phyloP scores from a whole-genome alignment of 2,888 invertebrate genomes.

The Cenopis cana region DNA sequence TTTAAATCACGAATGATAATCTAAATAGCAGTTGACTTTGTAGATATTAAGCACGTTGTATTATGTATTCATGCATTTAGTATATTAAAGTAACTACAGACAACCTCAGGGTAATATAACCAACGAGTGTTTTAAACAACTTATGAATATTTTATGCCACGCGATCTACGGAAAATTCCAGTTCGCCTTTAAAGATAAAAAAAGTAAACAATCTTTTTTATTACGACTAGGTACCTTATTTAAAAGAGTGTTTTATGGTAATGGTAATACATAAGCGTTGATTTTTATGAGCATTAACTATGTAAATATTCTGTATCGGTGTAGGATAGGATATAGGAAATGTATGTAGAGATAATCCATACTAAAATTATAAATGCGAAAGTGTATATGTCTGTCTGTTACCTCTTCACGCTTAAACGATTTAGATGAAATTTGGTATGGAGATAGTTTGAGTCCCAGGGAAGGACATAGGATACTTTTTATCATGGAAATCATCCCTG shows the following conservation, averaged over 20 bases:
- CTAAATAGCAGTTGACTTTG: background rate
- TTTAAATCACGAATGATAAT: background rate
- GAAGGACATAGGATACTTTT: no score
- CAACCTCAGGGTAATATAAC: slow-evolving; percentile 9
- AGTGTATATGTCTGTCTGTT: no score
- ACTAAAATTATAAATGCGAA: no score
- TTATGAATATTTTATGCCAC: slow-evolving; percentile 34
- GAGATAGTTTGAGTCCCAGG: no score
- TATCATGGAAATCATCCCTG: no score
- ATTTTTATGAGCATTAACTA: slow-evolving; percentile 11
- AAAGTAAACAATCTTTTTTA: slow-evolving; percentile 9
- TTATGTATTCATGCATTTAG: slow-evolving; percentile 18
- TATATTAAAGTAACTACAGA: background rate
- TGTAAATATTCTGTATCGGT: background rate
- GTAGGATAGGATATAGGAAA: background rate
- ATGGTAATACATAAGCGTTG: slow-evolving; percentile 12
- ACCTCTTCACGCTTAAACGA: no score
- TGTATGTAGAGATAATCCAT: background rate
- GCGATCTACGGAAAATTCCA: background rate
- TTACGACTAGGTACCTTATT: slow-evolving; percentile 17
- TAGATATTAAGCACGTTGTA: no score
- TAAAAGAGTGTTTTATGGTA: slow-evolving; percentile 15
- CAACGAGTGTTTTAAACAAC: background rate
- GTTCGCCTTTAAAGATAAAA: slow-evolving; percentile 7
- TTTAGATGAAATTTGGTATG: no score